Base-by-base conservation (phyloP, 2,888 invertebrate genomes). In the Cosmorhoe ocellata region DNA sequence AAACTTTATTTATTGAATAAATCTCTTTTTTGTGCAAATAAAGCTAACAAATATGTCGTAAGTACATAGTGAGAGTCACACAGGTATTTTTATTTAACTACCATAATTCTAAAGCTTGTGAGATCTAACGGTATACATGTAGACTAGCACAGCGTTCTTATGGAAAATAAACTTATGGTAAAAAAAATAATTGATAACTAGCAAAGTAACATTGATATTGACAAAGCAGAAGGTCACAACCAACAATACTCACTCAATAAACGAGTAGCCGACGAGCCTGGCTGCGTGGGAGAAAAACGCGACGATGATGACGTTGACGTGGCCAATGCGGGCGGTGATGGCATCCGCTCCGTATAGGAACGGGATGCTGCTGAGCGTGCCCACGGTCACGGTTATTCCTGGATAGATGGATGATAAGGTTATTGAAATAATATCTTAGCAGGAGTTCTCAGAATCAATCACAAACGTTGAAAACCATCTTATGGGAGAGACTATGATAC, bases 251-350 rank as follows among this genome's bases (percentile, higher is more conserved):
- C 85, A 96, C 96, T 94, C 94, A 63, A 96, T 96, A 71, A 95
- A 94, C 11, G 96, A 96, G 83, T 97, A 97, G 56, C 96, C 95
- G 66, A 95, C 94, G 48, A 96, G 91, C 65, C 96, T 92, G 46
- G 94, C 93, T 43, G 96, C 94, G 86, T 97, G 96, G 64, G 95
- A 95, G 84, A 96, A 94, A 89, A 96, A 96, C 57, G 96, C 96
- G 52, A 95, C 91, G 59, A 96, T 94, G 81, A 97, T 95, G 68
- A 96, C 92, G 84, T 95, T 96, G 58, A 96, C 95, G 78, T 96
- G 95, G 11, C 96, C 96, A 68, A 96, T 92, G 74, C 93, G 93
- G 65, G 93, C 92, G 22, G 96, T 95, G 72, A 97, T 95, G 79
- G 92, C 93, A 71, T 97, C 96, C 8, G 97, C 95, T 9, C 95